Conservation (phyloP, 2,113 vertebrate genomes). For the Morone chrysops region DNA sequence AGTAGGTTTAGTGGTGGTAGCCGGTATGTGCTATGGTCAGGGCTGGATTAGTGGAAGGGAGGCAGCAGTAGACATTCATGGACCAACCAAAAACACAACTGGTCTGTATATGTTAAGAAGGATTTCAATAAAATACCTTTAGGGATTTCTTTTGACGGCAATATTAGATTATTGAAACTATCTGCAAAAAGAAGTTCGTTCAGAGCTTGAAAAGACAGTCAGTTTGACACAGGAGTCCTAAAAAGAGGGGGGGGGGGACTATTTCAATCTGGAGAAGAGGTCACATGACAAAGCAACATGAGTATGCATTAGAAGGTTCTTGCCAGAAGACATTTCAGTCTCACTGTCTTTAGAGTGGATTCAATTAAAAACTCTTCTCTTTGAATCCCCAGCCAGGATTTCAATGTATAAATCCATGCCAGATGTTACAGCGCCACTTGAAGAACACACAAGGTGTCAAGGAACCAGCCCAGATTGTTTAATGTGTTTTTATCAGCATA, state of each 20-base stretch:
- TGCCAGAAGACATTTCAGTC: slow-evolving; percentile 71
- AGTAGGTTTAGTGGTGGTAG: slow-evolving; percentile 60
- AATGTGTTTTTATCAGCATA: slow-evolving; percentile 57
- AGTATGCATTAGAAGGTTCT: slow-evolving; percentile 60
- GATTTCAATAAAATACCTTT: not conserved
- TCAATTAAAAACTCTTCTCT: slow-evolving; percentile 73
- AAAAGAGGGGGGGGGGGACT: not conserved
- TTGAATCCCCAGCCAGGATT: slow-evolving; percentile 76
- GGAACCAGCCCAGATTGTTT: slow-evolving; percentile 48
- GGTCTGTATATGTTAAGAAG: not conserved
- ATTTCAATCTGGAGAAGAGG: slow-evolving; percentile 37
- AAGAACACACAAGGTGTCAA: slow-evolving; percentile 74
- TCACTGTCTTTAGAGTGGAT: slow-evolving; percentile 70
- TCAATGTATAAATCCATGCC: slow-evolving; percentile 67
- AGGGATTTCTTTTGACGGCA: not conserved
- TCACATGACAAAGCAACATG: slow-evolving; percentile 64
- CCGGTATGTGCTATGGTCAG: slow-evolving; percentile 54
- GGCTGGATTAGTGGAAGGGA: slow-evolving; percentile 41
- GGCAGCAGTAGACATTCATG: slow-evolving; percentile 2
- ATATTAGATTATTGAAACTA: not conserved
- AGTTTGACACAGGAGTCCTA: slow-evolving; percentile 18
- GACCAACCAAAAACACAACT: slow-evolving; percentile 9
- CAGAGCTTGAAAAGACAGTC: slow-evolving; percentile 8
- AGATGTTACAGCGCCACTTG: slow-evolving; percentile 69
- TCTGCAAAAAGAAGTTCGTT: not conserved